These are phyloP conservation scores for Nasonia oneida DNA, from an alignment of 2,888 invertebrate genomes.

Conservation along the genomic window DNA sequence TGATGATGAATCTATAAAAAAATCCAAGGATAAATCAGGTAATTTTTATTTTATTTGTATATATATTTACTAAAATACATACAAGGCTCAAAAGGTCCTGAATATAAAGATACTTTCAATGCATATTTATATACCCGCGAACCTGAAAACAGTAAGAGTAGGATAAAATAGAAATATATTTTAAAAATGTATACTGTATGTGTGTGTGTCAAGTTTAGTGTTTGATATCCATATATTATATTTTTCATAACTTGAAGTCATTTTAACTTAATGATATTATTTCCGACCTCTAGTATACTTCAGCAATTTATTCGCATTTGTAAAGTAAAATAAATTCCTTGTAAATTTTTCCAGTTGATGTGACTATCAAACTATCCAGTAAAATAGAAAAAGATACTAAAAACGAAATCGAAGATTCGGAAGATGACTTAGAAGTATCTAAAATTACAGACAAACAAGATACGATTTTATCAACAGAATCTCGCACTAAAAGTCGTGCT, in stretches of 20 bases:
- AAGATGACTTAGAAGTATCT: slow-evolving; percentile 16
- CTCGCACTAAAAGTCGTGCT: slow-evolving; percentile 18
- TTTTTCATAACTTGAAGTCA: neutral
- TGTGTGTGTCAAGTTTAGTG: neutral
- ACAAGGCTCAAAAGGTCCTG: too few species aligned
- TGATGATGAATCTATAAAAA: neutral
- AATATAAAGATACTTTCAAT: too few species aligned
- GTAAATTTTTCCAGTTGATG: neutral
- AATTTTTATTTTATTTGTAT: neutral
- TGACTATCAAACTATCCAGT: neutral
- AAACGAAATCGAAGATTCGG: neutral
- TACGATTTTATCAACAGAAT: neutral
- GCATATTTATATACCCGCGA: too few species aligned
- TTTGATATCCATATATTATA: neutral
- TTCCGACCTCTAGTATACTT: too few species aligned
- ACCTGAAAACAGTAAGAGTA: too few species aligned
- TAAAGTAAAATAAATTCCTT: too few species aligned
- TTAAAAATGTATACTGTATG: neutral
- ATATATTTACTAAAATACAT: neutral
- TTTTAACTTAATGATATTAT: neutral
- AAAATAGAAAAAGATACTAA: slow-evolving; percentile 16
- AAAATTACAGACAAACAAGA: slow-evolving; percentile 9
- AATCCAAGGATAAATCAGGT: neutral
- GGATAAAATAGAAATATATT: too few species aligned
- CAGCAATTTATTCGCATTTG: too few species aligned